Conservation (phyloP, 2,113 vertebrate genomes). For the Rattus rattus region DNA sequence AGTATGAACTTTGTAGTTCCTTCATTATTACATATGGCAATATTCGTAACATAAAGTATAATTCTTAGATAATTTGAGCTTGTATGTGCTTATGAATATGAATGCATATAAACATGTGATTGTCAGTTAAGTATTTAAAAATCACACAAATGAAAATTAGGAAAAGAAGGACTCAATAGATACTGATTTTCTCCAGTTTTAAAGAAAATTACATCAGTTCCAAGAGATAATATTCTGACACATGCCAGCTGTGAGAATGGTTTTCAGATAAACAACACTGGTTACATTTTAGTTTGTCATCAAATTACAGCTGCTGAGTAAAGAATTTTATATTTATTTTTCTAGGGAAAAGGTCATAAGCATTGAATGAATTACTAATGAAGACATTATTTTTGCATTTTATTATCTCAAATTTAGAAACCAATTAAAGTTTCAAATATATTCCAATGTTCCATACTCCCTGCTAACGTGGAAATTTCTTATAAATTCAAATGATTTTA, state of each 20-base stretch:
- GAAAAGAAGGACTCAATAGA: slow-evolving; percentile 10
- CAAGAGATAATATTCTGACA: slow-evolving; percentile 57
- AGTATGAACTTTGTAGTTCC: background rate
- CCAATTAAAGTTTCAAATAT: slow-evolving; percentile 35
- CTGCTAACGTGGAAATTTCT: background rate
- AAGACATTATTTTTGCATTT: slow-evolving; percentile 1
- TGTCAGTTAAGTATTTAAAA: background rate
- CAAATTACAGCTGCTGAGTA: slow-evolving; percentile 63
- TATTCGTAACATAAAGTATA: background rate
- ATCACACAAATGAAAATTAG: slow-evolving; percentile 19
- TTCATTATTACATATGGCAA: background rate
- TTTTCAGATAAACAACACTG: slow-evolving; percentile 66
- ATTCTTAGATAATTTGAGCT: background rate
- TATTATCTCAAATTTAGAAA: slow-evolving; percentile 64
- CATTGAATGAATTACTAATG: slow-evolving; percentile 60
- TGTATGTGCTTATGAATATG: background rate
- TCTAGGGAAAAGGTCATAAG: slow-evolving; percentile 54
- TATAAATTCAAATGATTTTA: background rate
- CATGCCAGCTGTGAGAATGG: slow-evolving; percentile 70
- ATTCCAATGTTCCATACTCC: background rate
- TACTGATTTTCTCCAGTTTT: slow-evolving; percentile 46
- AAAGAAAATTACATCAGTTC: slow-evolving; percentile 46
- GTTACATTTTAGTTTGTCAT: slow-evolving; percentile 47
- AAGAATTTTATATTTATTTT: slow-evolving; percentile 66
- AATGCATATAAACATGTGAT: background rate